These are phyloP conservation scores for Lutraria lutraria DNA, from an alignment of 2,888 invertebrate species.

Conservation along the genomic window DNA sequence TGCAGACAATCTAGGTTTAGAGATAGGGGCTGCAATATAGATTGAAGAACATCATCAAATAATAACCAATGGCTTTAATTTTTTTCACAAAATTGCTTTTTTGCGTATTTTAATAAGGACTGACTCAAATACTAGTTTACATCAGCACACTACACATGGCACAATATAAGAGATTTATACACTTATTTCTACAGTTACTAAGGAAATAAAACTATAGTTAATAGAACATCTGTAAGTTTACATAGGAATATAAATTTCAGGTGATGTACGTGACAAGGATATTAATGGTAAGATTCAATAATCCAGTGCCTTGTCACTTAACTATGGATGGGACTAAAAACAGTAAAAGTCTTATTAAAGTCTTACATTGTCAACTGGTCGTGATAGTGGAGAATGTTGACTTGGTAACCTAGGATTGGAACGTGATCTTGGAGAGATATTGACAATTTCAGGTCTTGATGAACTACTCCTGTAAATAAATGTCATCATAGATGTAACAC, in stretches of 20 bases:
- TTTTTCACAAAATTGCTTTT: background rate
- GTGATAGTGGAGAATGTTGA: slow-evolving; percentile 34
- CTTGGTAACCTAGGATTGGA: slow-evolving; percentile 44
- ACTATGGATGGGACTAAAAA: too few relatives aligned
- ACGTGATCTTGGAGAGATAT: slow-evolving; percentile 48
- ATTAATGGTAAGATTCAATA: too few relatives aligned
- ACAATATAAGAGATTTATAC: background rate
- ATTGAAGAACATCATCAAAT: background rate
- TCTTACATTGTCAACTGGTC: slow-evolving; percentile 36
- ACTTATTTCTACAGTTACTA: too few relatives aligned
- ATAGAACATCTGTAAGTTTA: background rate
- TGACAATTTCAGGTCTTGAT: slow-evolving; percentile 38
- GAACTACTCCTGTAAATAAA: slow-evolving; percentile 52
- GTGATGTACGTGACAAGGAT: too few relatives aligned
- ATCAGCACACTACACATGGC: background rate
- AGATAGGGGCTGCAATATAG: slow-evolving; percentile 57
- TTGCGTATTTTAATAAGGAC: too few relatives aligned
- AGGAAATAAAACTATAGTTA: background rate
- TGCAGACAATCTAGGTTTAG: slow-evolving; percentile 64
- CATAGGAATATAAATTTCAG: background rate
- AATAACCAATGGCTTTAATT: background rate
- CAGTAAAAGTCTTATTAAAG: slow-evolving; percentile 10
- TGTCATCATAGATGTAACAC: background rate
- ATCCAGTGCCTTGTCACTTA: too few relatives aligned
- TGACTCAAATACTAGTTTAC: too few relatives aligned